phyloP scores from a whole-genome alignment of 2,113 vertebrate genomes.

The Symphodus melops region DNA sequence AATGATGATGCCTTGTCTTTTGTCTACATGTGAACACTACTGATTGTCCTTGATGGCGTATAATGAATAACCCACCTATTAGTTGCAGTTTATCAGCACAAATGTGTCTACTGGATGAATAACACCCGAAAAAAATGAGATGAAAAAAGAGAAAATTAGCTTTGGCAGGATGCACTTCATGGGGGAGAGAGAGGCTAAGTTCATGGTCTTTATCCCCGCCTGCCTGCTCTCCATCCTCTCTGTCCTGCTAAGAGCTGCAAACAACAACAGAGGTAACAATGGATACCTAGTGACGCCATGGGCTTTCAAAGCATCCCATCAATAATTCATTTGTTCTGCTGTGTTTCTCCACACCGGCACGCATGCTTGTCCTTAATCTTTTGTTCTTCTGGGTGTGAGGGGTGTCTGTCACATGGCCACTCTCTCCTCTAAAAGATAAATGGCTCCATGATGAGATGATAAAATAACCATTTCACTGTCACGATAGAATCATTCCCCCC shows the following conservation, averaged over 20 bases:
- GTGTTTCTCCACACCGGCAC: slow-evolving; percentile 57
- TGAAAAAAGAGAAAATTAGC: slow-evolving; percentile 35
- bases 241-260: slow-evolving; percentile 49
- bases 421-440: slow-evolving; percentile 29
- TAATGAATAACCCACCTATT: not conserved
- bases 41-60: not conserved
- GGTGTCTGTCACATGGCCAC: slow-evolving; percentile 42
- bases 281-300: slow-evolving; percentile 67
- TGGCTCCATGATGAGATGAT: slow-evolving; percentile 28
- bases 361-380: slow-evolving; percentile 56
- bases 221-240: slow-evolving; percentile 19
- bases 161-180: slow-evolving; percentile 36
- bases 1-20: not conserved
- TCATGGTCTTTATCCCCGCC: slow-evolving; percentile 17
- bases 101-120: slow-evolving; percentile 2
- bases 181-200: slow-evolving; percentile 18
- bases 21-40: not conserved
- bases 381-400: slow-evolving; percentile 31
- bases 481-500: not conserved
- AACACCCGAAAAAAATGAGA: slow-evolving; percentile 2
- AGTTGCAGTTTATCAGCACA: not conserved
- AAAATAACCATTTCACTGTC: slow-evolving; percentile 32
- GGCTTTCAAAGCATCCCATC: slow-evolving; percentile 71
- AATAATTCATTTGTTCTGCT: slow-evolving; percentile 69
- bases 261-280: slow-evolving; percentile 72